Evolutionary conservation across 2,797 vertebrate genomes (phyloP), one percentile per base, ranked within the genome.

Genomic region (Aplochiton taeniatus): DNA sequence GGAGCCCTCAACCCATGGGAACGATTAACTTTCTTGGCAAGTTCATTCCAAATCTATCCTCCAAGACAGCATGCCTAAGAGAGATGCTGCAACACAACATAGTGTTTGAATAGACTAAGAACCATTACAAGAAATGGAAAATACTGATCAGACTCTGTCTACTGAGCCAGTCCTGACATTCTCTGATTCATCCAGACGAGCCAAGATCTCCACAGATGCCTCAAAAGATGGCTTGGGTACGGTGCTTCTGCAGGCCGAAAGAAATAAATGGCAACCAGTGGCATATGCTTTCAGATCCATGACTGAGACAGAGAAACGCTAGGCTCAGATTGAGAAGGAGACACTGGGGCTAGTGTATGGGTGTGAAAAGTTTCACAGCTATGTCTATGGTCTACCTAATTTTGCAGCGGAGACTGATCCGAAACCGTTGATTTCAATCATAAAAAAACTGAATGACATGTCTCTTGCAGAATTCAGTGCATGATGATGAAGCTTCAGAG

Each of bases 401-500:
- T 66, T 77, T 16, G 72, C 49, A 4, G 42, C 18, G 0, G 69
- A 83, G 51, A 78, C 74, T 16, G 68, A 76, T 10, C 69, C 75
- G 46, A 12, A 13, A 0, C 61, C 61, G 17, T 20, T 79, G 1
- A 20, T 63, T 0, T 1, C 70, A 14, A 84, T 76, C 14, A 64
- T 76, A 1, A 81, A 79, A 18, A 79, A 73, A 9, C 19, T 79
- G 5, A 73, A 79, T 55, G 41, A 79, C 1, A 66, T 75, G 55
- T 54, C 60, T 0, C 61, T 8, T 43, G n/a, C n/a, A 1, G 67
- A 4, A 75, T 73, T 20, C 66, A 73, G 43, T n/a, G 54, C 8
- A 0, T 80, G 1, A 78, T 78, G 59, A 80, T 76, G 49, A 68
- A 55, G 12, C 46, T 74, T 41, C 62, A 75, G 8, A 70, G 63